A percentile compares a stretch with the other conserved stretches of the same genome.
Evolutionary conservation across 1,140 invertebrate species (phyloP).

Genomic region (Lasioglossum baleicum): DNA sequence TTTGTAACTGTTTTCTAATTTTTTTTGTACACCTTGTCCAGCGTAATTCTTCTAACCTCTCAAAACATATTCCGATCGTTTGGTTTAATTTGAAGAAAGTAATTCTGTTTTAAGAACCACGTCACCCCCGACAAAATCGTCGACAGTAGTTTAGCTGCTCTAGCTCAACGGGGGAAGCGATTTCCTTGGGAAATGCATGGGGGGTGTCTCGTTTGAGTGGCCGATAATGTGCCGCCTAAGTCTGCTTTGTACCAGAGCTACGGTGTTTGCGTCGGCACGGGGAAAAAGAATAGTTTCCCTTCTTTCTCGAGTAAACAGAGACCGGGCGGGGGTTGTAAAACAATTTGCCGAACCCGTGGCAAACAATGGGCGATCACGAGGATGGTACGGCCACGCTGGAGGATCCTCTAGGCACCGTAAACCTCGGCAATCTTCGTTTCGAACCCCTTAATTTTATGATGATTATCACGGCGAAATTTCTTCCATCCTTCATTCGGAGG

Average conservation of each 20-base stretch:
- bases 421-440: constrained; percentile 21
- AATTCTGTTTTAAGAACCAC: too few species aligned
- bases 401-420: not conserved
- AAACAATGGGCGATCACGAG: constrained; percentile 71
- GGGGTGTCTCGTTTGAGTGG: not conserved
- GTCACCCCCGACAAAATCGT: too few species aligned
- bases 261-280: not conserved
- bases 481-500: not conserved
- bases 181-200: too few species aligned
- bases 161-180: too few species aligned
- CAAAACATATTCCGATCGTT: too few species aligned
- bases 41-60: too few species aligned
- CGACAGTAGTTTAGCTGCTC: too few species aligned
- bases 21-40: too few species aligned
- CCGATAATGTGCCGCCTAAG: not conserved
- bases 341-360: constrained; percentile 60
- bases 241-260: not conserved
- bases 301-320: constrained; percentile 23
- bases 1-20: too few species aligned
- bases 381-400: not conserved
- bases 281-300: constrained; percentile 1
- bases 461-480: constrained; percentile 40
- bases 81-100: too few species aligned
- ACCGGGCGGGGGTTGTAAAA: constrained; percentile 60
- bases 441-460: constrained; percentile 66